Percentiles rank a stretch among this genome's conserved stretches.
These are phyloP conservation scores for Zoanthus sansibaricus DNA, from an alignment of 92 coral and sea anemone species.

Conservation along the genomic window DNA sequence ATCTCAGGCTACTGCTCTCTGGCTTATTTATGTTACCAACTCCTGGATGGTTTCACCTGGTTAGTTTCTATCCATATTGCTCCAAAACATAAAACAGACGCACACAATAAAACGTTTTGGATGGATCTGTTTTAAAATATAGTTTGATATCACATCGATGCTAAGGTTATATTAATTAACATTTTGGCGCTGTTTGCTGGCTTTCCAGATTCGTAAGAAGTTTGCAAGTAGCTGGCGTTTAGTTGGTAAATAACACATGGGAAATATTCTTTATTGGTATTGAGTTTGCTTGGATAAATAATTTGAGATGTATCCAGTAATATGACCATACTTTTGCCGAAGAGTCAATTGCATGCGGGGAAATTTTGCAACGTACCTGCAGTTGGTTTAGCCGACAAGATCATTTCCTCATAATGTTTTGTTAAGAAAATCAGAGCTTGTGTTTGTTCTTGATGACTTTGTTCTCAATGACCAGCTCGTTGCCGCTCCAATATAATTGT, in stretches of 20 bases:
- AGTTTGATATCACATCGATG: not conserved
- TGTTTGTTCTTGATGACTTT: too few relatives aligned
- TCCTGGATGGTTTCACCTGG: not conserved
- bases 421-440: too few relatives aligned
- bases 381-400: not conserved
- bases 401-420: constrained; percentile 1
- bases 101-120: not conserved
- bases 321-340: too few relatives aligned
- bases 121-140: not conserved
- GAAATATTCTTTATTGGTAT: too few relatives aligned
- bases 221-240: too few relatives aligned
- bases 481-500: constrained; percentile 19
- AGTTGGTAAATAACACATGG: too few relatives aligned
- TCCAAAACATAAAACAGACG: not conserved
- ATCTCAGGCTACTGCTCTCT: constrained; percentile 41
- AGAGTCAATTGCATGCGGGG: too few relatives aligned
- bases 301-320: too few relatives aligned
- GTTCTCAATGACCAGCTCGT: not conserved
- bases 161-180: not conserved
- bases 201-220: too few relatives aligned
- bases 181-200: too few relatives aligned
- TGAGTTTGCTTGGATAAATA: too few relatives aligned
- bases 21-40: not conserved
- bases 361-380: too few relatives aligned
- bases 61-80: not conserved